A percentile compares a stretch with the other conserved stretches of the same genome.
These are phyloP conservation scores for Zygothrica quintamaculata DNA, from an alignment of 2,888 invertebrate species.

Conservation along the genomic window DNA sequence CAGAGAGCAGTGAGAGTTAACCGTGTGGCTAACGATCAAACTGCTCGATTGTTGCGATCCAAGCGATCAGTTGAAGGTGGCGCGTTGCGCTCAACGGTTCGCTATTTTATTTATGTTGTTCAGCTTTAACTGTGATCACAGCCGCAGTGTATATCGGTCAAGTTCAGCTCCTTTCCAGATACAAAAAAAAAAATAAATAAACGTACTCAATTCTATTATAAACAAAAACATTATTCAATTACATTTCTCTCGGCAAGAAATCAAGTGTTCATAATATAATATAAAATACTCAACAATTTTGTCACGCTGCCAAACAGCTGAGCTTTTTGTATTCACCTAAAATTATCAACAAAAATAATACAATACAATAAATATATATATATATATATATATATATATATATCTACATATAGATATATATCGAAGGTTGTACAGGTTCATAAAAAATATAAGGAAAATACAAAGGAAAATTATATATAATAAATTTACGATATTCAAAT, in stretches of 20 bases:
- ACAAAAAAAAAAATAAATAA: slow-evolving; percentile 11
- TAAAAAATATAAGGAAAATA: slow-evolving; percentile 15
- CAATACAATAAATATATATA: slow-evolving; percentile 2
- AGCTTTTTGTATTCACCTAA: slow-evolving; percentile 10
- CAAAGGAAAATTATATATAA: slow-evolving; percentile 15
- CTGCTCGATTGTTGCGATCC: slow-evolving; percentile 19
- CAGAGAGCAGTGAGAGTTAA: slow-evolving; percentile 17
- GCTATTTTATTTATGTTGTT: slow-evolving; percentile 24
- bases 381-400: slow-evolving; percentile 5
- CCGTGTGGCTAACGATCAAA: slow-evolving; percentile 3
- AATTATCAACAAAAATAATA: slow-evolving; percentile 21
- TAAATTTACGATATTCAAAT: slow-evolving; percentile 4
- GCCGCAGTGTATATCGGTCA: slow-evolving; percentile 72
- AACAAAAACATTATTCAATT: background rate
- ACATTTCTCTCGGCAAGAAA: background rate
- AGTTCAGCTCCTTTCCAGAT: slow-evolving; percentile 64
- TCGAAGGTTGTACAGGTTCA: slow-evolving; percentile 39
- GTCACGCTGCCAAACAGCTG: slow-evolving; percentile 61
- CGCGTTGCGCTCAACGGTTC: slow-evolving; percentile 66
- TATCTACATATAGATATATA: slow-evolving; percentile 22
- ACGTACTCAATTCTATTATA: slow-evolving; percentile 4
- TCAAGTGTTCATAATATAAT: slow-evolving; percentile 4
- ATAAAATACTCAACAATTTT: slow-evolving; percentile 54
- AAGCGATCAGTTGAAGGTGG: slow-evolving; percentile 64
- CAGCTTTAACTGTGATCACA: slow-evolving; percentile 16